These are phyloP conservation scores for Lucinisca nassula DNA, from an alignment of 2,888 invertebrate species.

Conservation along the genomic window DNA sequence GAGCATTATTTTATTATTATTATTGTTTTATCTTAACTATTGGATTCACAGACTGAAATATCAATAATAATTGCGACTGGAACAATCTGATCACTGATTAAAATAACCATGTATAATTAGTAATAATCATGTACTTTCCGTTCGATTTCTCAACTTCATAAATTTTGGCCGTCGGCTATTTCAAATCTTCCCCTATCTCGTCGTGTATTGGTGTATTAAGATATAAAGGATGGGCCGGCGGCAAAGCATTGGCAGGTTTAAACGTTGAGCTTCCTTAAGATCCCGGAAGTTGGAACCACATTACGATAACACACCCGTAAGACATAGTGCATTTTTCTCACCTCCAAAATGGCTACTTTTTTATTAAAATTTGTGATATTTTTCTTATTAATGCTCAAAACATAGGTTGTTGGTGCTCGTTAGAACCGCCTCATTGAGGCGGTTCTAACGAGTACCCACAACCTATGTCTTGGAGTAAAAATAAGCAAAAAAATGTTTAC, in stretches of 20 bases:
- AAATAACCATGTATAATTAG: not conserved
- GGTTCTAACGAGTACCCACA: too few relatives aligned
- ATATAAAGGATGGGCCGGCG: not conserved
- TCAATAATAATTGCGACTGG: not conserved
- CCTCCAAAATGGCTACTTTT: too few relatives aligned
- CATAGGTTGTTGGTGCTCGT: too few relatives aligned
- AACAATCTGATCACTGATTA: not conserved
- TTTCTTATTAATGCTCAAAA: too few relatives aligned
- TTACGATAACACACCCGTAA: too few relatives aligned
- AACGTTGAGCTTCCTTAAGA: not conserved
- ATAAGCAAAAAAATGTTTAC: too few relatives aligned
- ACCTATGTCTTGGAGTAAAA: too few relatives aligned
- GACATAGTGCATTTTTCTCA: too few relatives aligned
- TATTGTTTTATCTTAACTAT: not conserved
- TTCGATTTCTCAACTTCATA: not conserved
- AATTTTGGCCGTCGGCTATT: not conserved
- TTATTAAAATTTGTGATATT: too few relatives aligned
- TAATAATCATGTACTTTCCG: not conserved
- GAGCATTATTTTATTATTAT: not conserved
- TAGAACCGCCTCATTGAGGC: too few relatives aligned
- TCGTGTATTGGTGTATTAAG: conserved; percentile 7
- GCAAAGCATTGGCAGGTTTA: not conserved
- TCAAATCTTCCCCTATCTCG: not conserved
- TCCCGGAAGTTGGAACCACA: not conserved
- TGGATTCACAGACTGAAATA: not conserved